Conservation (phyloP, 2,888 invertebrate species). For the Epinotia bilunana region DNA sequence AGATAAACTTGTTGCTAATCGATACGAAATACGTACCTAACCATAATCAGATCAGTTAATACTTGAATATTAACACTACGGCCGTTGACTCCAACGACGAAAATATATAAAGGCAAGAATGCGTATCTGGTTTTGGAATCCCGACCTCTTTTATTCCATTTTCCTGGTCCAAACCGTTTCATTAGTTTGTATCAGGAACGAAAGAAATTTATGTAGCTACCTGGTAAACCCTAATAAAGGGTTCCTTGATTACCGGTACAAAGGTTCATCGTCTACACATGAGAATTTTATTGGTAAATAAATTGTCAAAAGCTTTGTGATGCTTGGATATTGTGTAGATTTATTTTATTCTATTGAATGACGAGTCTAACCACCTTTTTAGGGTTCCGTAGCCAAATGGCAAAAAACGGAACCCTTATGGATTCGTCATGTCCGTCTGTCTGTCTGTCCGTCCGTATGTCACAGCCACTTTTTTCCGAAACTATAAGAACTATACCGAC, state of each 20-base stretch:
- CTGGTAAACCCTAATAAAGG: conserved; percentile 12
- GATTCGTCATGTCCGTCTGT: too few relatives aligned
- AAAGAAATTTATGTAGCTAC: conserved; percentile 8
- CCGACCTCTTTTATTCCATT: conserved; percentile 33
- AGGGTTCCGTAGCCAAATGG: too few relatives aligned
- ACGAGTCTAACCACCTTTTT: too few relatives aligned
- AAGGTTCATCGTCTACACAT: background rate
- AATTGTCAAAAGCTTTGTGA: background rate
- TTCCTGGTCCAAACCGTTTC: conserved; percentile 31
- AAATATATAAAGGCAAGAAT: conserved; percentile 29
- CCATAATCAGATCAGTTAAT: background rate
- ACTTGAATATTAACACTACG: background rate
- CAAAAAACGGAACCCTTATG: too few relatives aligned
- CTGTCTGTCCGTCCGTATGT: too few relatives aligned
- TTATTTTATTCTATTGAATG: too few relatives aligned
- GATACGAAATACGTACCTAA: background rate
- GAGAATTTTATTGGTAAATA: background rate
- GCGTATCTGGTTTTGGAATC: conserved; percentile 41
- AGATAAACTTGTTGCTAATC: background rate
- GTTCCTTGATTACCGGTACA: background rate
- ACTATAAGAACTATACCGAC: too few relatives aligned
- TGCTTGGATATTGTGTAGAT: background rate
- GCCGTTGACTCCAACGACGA: conserved; percentile 33
- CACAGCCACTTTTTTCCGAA: too few relatives aligned
- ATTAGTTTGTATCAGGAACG: conserved; percentile 20